Conservation (phyloP, 2,113 vertebrate species). For the Entelurus aequoreus region DNA sequence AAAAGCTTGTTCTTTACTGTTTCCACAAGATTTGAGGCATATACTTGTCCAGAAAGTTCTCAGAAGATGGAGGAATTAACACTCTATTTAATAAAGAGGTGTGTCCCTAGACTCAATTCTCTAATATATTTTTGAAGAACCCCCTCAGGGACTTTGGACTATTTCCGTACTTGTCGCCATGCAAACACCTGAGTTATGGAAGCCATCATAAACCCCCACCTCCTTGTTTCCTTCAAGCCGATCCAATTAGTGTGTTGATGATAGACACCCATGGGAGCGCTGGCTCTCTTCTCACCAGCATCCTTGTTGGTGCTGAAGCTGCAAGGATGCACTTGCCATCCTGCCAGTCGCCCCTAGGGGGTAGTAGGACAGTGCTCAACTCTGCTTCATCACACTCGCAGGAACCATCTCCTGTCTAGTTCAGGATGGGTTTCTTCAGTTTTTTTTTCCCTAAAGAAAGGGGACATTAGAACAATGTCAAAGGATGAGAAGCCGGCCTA, state of each 20-base stretch:
- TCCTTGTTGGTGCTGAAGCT: conserved; percentile 50
- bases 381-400: conserved; percentile 17
- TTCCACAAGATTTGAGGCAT: neutral
- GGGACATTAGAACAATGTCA: conserved; percentile 47
- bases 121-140: neutral
- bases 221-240: conserved; percentile 21
- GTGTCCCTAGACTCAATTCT: neutral
- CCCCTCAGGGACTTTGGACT: neutral
- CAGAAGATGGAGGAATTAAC: neutral
- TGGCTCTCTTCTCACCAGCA: conserved; percentile 37
- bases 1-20: neutral
- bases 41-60: neutral
- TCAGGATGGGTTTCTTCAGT: conserved; percentile 37
- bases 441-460: conserved; percentile 6
- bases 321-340: conserved; percentile 45
- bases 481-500: conserved; percentile 28
- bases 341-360: conserved; percentile 53
- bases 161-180: conserved; percentile 31
- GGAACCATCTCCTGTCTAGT: conserved; percentile 26
- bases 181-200: conserved; percentile 40
- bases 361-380: conserved; percentile 61
- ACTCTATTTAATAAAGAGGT: neutral
- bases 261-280: conserved; percentile 51
- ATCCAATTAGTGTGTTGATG: conserved; percentile 59
- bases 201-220: conserved; percentile 19